Evolutionary conservation across 1,140 invertebrate genomes (phyloP).

Genomic region (Rhopalosiphum padi): DNA sequence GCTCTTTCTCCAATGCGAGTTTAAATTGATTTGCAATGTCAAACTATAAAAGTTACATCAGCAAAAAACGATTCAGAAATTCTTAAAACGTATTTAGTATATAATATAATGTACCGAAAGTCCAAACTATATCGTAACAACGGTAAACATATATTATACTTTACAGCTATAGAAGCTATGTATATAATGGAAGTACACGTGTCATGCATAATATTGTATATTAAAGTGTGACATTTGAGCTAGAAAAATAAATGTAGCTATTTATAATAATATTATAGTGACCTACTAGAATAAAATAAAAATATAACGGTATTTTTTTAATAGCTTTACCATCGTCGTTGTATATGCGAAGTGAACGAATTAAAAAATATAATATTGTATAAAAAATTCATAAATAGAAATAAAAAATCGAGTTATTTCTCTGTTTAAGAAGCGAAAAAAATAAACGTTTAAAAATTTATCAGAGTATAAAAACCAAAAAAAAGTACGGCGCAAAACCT

Average conservation of each 20-base stretch:
- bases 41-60: not conserved
- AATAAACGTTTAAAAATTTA: not conserved
- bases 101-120: not conserved
- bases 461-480: not conserved
- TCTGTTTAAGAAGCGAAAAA: not conserved
- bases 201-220: not conserved
- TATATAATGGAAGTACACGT: not conserved
- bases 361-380: not conserved
- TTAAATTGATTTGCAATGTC: not conserved
- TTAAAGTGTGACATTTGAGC: not conserved
- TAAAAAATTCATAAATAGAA: too few species aligned
- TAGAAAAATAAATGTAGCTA: not conserved
- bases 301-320: not conserved
- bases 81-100: not conserved
- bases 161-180: not conserved
- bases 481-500: not conserved
- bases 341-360: not conserved
- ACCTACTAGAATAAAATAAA: not conserved
- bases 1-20: not conserved
- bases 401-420: not conserved
- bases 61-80: not conserved
- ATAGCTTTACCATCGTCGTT: not conserved
- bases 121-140: not conserved
- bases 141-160: not conserved
- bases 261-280: not conserved